Conservation (phyloP, 2,797 vertebrate species). For the Sebastes wilsoni region DNA sequence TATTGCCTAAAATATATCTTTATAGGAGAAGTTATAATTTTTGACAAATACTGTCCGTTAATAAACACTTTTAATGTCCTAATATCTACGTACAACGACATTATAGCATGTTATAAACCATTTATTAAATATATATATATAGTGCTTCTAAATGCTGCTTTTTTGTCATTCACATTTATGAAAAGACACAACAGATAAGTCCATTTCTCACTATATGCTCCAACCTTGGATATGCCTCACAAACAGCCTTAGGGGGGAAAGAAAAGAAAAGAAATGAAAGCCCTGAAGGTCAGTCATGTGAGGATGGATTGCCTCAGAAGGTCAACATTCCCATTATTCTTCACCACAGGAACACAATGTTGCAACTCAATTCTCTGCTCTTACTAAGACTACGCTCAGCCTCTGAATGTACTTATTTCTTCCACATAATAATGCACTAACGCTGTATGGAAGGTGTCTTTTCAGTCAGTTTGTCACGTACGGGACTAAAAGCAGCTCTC, state of each 20-base stretch:
- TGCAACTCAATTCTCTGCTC: constrained; percentile 50
- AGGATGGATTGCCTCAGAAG: constrained; percentile 73
- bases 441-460: constrained; percentile 28
- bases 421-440: constrained; percentile 10
- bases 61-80: not conserved
- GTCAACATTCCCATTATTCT: constrained; percentile 78
- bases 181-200: constrained; percentile 1
- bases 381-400: constrained; percentile 1
- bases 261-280: constrained; percentile 47
- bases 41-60: not conserved
- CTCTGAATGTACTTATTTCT: constrained; percentile 36
- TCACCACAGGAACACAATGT: constrained; percentile 49
- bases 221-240: constrained; percentile 52
- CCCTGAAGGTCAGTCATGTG: constrained; percentile 76
- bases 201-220: constrained; percentile 34
- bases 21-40: not conserved
- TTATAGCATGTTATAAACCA: not conserved
- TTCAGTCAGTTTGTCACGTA: constrained; percentile 12
- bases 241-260: constrained; percentile 35
- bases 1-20: not conserved
- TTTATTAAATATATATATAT: not conserved
- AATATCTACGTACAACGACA: not conserved
- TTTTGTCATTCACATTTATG: constrained; percentile 6
- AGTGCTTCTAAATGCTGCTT: not conserved
- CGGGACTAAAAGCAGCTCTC: constrained; percentile 29